Conservation (phyloP, 1,140 invertebrate genomes). For the Leptinotarsa defecta region DNA sequence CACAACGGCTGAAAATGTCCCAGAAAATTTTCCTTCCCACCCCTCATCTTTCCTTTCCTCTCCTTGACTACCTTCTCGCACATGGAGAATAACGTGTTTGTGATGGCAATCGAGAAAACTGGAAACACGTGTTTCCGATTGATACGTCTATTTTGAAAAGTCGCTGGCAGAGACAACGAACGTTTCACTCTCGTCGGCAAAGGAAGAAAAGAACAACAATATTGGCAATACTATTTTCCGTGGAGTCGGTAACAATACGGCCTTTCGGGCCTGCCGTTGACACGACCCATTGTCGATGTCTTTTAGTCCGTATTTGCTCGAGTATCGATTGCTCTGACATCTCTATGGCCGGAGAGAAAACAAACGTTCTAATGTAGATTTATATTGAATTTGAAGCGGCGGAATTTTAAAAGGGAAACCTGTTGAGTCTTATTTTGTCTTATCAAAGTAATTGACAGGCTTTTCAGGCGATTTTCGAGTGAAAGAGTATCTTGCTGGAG, state of each 20-base stretch:
- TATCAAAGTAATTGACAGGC: constrained; percentile 18
- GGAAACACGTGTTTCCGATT: constrained; percentile 21
- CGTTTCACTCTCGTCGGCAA: background rate
- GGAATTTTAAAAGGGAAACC: constrained; percentile 41
- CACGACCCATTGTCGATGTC: constrained; percentile 38
- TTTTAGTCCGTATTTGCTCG: constrained; percentile 35
- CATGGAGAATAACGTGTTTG: constrained; percentile 19
- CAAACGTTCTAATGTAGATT: constrained; percentile 44
- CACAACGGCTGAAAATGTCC: too few relatives aligned
- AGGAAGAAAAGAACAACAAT: constrained; percentile 34
- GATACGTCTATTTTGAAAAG: constrained; percentile 17
- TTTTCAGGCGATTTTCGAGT: background rate
- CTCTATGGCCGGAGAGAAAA: constrained; percentile 37
- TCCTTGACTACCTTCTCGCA: background rate
- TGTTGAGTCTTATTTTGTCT: constrained; percentile 36
- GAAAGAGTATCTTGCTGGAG: constrained; percentile 3
- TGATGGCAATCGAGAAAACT: constrained; percentile 13
- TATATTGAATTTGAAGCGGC: constrained; percentile 39
- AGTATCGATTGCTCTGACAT: constrained; percentile 44
- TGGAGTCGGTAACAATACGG: constrained; percentile 9
- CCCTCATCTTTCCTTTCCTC: background rate
- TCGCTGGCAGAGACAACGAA: constrained; percentile 16
- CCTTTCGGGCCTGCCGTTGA: constrained; percentile 37
- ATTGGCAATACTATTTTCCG: constrained; percentile 29
- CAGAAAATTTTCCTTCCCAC: background rate